Evolutionary conservation across 2,888 invertebrate species (phyloP).

Genomic region (Maniola hyperantus): DNA sequence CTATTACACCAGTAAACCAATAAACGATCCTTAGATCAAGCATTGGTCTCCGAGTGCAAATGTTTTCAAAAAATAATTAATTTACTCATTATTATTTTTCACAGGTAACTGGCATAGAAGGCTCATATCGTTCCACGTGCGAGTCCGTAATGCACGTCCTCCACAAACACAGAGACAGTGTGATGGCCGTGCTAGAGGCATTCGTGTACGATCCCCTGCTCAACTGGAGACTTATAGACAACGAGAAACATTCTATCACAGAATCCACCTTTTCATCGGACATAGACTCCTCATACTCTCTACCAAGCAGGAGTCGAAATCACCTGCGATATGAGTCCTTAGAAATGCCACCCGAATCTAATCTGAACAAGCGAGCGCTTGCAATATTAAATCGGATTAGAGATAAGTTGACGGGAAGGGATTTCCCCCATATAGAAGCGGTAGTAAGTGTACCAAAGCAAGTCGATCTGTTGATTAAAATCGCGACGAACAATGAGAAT

Average conservation of each 20-base stretch:
- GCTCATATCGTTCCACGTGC: conserved; percentile 98
- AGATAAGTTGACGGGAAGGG: conserved; percentile 96
- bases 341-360: conserved; percentile 86
- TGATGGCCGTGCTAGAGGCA: conserved; percentile 99
- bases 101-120: conserved; percentile 98
- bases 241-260: conserved; percentile 66
- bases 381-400: conserved; percentile 95
- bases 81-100: not conserved
- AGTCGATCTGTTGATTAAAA: conserved; percentile 96
- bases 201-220: conserved; percentile 99
- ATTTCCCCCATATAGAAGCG: conserved; percentile 90
- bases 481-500: conserved; percentile 98
- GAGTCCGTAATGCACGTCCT: conserved; percentile 99
- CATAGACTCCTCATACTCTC: conserved; percentile 66
- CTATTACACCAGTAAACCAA: too few species aligned
- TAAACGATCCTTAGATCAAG: too few species aligned
- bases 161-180: conserved; percentile 97
- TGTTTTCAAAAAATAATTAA: not conserved
- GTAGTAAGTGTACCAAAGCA: conserved; percentile 92
- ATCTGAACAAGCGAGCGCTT: conserved; percentile 94
- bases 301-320: conserved; percentile 69
- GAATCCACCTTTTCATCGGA: conserved; percentile 73
- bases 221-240: conserved; percentile 96
- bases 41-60: too few species aligned
- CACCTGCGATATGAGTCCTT: conserved; percentile 69